These are phyloP conservation scores for Alaudala cheleensis DNA, from an alignment of 2,113 vertebrate species.

Conservation along the genomic window DNA sequence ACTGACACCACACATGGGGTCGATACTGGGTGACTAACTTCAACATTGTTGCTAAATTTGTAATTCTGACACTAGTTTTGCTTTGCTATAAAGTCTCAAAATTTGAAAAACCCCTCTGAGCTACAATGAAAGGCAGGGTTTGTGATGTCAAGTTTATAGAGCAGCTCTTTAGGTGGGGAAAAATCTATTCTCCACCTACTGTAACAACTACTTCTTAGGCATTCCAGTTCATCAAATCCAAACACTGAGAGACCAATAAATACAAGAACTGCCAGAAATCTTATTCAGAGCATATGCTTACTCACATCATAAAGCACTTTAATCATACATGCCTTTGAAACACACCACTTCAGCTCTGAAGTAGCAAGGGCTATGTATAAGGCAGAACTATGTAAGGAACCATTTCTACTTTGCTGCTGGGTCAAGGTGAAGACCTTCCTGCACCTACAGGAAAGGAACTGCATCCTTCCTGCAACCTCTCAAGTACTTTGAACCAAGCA, in stretches of 20 bases:
- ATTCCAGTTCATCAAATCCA: background rate
- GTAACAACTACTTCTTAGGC: background rate
- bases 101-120: background rate
- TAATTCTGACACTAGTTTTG: background rate
- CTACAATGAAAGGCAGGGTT: background rate
- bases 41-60: background rate
- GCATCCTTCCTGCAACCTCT: background rate
- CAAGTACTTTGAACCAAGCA: background rate
- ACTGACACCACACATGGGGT: fast-evolving
- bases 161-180: background rate
- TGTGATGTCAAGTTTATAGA: background rate
- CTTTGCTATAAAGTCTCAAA: background rate
- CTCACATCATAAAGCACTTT: background rate
- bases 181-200: background rate
- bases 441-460: background rate
- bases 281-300: background rate
- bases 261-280: background rate
- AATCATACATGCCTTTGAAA: background rate
- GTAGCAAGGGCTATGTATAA: background rate
- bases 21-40: background rate
- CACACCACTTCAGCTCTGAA: background rate
- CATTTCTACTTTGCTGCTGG: background rate
- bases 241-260: background rate
- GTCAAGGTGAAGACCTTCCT: background rate
- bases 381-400: background rate